Base-by-base conservation (phyloP, 2,888 invertebrate species). In the Homarus gammarus region DNA sequence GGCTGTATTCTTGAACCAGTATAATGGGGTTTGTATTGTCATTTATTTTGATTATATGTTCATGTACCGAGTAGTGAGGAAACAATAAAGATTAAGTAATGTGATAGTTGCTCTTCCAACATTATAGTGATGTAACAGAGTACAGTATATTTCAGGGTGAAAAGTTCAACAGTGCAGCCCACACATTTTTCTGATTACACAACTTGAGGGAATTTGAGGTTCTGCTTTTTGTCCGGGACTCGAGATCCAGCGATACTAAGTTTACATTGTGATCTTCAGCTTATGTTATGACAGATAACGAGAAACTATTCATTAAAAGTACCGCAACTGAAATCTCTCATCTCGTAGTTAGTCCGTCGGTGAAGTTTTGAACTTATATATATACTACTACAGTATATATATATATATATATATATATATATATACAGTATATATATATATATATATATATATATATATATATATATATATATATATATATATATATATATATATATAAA, bases 1-100 rank as follows among this genome's bases (percentile, higher is more conserved):
- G 51, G 72, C 79, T 86, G 86, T 36, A 79, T 72, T 86, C 86
- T 79, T 86, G 86, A 86, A 86, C 79, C 27, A 61, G 31, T 72
- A 31, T 36, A 49, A 70, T 38, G 49, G 49, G 51, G 44, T 12
- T 8, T 44, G 44, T 64, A 40, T n/a, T 51, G 44, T 12, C 36
- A 12, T 10, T 79, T 33, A n/a, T n/a, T 36, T 38, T 56, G 38
- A 61, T 36, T 27, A 15, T 22, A 38, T 38, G 49, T 36, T 79
- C 31, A 51, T 38, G 36, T 56, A 79, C 61, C n/a, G 38, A 79
- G 36, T 56, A 36, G 12, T 33, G 27, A 79, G 33, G 38, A 33
- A 75, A 75, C 75, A 72, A n/a, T 83, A 18, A 70, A 83, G 70
- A 33, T 70, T n/a, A 70, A 83, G 72, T 70, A 44, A 8, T 44